Evolutionary conservation across 64 coral and sea anemone species (phyloP).

Genomic region (Dendrophyllia cribrosa): DNA sequence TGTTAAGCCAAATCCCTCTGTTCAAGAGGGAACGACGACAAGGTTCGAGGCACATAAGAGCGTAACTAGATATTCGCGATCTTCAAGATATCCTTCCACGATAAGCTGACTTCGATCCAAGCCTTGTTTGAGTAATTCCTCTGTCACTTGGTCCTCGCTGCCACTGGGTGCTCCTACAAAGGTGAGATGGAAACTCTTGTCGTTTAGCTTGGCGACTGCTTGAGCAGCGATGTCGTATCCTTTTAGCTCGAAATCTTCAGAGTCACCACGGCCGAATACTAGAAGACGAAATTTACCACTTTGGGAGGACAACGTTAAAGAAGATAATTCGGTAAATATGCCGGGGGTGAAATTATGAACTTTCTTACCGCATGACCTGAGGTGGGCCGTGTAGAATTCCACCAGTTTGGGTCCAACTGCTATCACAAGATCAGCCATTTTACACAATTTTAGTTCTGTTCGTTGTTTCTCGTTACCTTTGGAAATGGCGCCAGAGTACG

Average conservation of each 20-base stretch:
- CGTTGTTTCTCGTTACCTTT: not conserved
- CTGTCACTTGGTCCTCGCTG: not conserved
- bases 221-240: constrained; percentile 2
- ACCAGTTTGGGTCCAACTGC: not conserved
- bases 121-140: not conserved
- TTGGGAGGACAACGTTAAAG: too few species aligned
- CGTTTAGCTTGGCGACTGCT: not conserved
- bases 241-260: constrained; percentile 2
- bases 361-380: not conserved
- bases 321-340: not conserved
- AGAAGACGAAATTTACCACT: not conserved
- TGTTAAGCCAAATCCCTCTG: not conserved
- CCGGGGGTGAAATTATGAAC: not conserved
- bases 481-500: not conserved
- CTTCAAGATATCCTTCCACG: not conserved
- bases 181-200: not conserved
- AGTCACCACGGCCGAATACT: not conserved
- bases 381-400: not conserved
- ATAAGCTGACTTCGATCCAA: not conserved
- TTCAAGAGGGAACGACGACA: not conserved
- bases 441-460: not conserved
- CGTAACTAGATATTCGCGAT: not conserved
- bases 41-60: not conserved
- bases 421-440: not conserved
- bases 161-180: constrained; percentile 2